These are phyloP conservation scores for Cheirogaleus medius DNA, from an alignment of 2,113 vertebrate genomes.

Conservation along the genomic window DNA sequence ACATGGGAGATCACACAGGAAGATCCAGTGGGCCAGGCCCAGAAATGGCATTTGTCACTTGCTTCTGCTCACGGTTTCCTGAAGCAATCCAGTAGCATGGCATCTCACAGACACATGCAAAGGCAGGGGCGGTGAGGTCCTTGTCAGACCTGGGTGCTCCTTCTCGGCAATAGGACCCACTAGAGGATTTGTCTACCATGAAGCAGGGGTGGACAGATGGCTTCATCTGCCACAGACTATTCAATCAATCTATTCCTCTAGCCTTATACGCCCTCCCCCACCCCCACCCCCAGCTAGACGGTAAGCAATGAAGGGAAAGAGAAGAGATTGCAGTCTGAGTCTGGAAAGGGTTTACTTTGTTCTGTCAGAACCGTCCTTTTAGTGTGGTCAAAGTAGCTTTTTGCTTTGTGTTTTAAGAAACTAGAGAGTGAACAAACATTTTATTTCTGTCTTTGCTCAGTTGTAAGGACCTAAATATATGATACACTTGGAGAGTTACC, in stretches of 20 bases:
- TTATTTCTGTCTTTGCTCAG: background rate
- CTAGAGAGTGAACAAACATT: background rate
- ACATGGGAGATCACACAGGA: background rate
- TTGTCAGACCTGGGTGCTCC: background rate
- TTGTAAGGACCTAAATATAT: background rate
- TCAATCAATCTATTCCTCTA: background rate
- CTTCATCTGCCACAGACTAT: background rate
- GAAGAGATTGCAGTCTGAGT: background rate
- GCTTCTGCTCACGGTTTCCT: background rate
- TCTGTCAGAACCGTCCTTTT: background rate
- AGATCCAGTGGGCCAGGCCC: background rate
- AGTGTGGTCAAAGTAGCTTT: background rate
- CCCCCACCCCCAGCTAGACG: background rate
- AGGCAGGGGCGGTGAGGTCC: background rate
- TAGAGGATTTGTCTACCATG: background rate
- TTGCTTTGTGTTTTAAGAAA: background rate
- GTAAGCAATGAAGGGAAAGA: background rate
- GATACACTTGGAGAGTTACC: background rate
- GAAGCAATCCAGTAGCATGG: background rate
- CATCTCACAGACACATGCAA: no score
- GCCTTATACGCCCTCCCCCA: fast-evolving
- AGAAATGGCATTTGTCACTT: background rate
- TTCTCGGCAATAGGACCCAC: background rate
- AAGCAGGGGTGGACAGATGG: background rate
- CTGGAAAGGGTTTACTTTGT: background rate